Evolutionary conservation across 2,113 vertebrate genomes (phyloP).

Genomic region (Catharus fuscescens): DNA sequence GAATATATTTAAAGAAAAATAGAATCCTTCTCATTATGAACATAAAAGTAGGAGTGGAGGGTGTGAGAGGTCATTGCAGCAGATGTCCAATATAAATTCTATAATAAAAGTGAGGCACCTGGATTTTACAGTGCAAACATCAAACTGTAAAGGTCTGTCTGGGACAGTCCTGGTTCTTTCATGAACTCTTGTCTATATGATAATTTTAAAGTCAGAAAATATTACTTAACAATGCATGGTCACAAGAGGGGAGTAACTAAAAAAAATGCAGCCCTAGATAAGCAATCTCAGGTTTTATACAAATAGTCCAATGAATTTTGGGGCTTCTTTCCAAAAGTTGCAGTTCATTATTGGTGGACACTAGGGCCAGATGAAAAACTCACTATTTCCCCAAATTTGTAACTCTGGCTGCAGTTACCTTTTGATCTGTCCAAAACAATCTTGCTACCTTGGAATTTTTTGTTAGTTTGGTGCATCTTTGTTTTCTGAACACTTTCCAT

Average conservation of each 20-base stretch:
- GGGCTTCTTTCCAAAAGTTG: neutral
- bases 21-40: conserved; percentile 22
- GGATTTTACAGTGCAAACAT: conserved; percentile 12
- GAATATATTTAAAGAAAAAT: conserved; percentile 35
- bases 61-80: conserved; percentile 6
- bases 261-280: neutral
- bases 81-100: conserved; percentile 17
- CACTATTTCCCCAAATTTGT: neutral
- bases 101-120: conserved; percentile 41
- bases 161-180: neutral
- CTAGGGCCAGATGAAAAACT: neutral
- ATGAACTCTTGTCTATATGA: neutral
- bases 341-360: neutral
- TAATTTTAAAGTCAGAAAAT: neutral
- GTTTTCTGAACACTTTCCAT: neutral
- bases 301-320: neutral
- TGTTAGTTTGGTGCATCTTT: neutral
- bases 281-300: conserved; percentile 5
- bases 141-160: conserved; percentile 4
- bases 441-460: neutral
- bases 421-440: neutral
- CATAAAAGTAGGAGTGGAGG: conserved; percentile 8
- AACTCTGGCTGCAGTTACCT: neutral
- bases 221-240: neutral
- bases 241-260: neutral